Percentiles rank a stretch among this genome's conserved stretches.
Conservation (phyloP, 2,888 invertebrate genomes). For the Rhagonycha lutea region DNA sequence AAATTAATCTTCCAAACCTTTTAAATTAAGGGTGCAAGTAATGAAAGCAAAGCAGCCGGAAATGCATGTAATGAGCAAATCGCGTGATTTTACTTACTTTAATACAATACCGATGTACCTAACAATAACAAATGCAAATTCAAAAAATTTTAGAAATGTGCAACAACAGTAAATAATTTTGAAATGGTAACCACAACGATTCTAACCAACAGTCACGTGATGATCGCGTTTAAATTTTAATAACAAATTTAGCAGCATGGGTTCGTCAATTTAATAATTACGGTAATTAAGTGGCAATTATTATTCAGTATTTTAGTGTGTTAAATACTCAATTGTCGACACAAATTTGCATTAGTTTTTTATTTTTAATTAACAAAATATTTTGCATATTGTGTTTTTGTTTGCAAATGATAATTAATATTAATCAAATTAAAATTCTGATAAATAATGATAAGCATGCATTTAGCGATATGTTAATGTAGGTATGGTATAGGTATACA, state of each 20-base stretch:
- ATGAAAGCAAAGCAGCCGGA: constrained; percentile 45
- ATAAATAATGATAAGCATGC: neutral
- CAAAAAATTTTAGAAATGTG: constrained; percentile 3
- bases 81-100: constrained; percentile 45
- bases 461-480: constrained; percentile 1
- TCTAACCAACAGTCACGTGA: neutral
- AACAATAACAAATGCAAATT: constrained; percentile 25
- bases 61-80: constrained; percentile 45
- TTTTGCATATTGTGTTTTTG: neutral
- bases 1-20: constrained; percentile 40
- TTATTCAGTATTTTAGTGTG: neutral
- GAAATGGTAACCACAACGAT: neutral
- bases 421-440: neutral
- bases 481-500: neutral
- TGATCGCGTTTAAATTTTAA: neutral
- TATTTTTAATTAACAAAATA: neutral
- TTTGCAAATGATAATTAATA: neutral
- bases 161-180: neutral
- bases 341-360: neutral
- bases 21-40: constrained; percentile 44
- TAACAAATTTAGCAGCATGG: neutral
- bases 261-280: neutral
- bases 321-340: neutral
- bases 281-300: neutral
- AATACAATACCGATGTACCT: constrained; percentile 34